phyloP scores from a whole-genome alignment of 2,888 invertebrate species.

The Pseudococcus jackbeardsleyi region DNA sequence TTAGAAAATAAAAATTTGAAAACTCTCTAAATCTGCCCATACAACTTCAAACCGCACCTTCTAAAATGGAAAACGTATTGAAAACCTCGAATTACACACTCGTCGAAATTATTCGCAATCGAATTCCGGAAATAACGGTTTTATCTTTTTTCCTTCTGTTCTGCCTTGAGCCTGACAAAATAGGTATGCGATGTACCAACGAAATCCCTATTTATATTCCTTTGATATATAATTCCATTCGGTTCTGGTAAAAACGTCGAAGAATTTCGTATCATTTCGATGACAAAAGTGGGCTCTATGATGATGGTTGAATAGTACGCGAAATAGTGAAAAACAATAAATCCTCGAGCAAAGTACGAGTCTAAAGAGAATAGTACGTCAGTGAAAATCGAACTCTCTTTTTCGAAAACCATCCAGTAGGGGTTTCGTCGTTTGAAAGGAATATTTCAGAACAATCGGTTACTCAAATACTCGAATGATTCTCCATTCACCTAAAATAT shows the following conservation, averaged over 20 bases:
- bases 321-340: conserved; percentile 5
- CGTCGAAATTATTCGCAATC: conserved; percentile 26
- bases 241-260: not conserved
- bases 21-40: not conserved
- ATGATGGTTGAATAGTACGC: not conserved
- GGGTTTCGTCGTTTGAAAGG: conserved; percentile 25
- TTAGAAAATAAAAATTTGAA: not conserved
- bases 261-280: conserved; percentile 43
- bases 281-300: conserved; percentile 18
- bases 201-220: conserved; percentile 46
- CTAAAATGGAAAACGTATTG: not conserved
- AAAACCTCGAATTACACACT: conserved; percentile 35
- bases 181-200: not conserved
- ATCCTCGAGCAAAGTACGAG: conserved; percentile 19
- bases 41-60: not conserved
- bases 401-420: not conserved
- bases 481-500: not conserved
- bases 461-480: not conserved
- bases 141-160: not conserved
- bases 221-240: conserved; percentile 50
- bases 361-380: not conserved
- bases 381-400: conserved; percentile 42
- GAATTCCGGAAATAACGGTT: conserved; percentile 18
- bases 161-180: not conserved
- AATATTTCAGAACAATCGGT: conserved; percentile 24